Evolutionary conservation across 2,888 invertebrate genomes (phyloP), one percentile per base, ranked within the genome.

Genomic region (Spilosoma lubricipeda): DNA sequence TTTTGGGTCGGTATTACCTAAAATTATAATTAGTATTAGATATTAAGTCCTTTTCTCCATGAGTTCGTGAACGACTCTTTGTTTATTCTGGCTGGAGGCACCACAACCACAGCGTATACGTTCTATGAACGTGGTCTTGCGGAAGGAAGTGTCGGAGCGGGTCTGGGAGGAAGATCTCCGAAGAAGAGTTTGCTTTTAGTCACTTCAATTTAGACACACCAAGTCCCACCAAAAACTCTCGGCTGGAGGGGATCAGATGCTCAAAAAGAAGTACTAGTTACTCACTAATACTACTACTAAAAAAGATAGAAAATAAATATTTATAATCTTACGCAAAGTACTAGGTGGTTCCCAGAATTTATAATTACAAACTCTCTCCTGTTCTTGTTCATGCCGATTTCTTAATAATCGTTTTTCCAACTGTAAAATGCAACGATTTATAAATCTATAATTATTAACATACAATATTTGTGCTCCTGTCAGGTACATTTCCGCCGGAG

Each of bases 291-390:
- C n/a, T n/a, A n/a, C n/a, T n/a, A n/a, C n/a, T n/a, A n/a, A n/a
- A n/a, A n/a, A n/a, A n/a, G n/a, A n/a, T n/a, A n/a, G n/a, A n/a
- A n/a, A n/a, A n/a, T n/a, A n/a, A n/a, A n/a, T 30, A 30, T 30
- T 42, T 15, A 39, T 5, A 8, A 71, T 88, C 93, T 90, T 82
- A 94, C 95, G 92, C 73, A 94, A 87, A 7, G 92, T 88, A 82
- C 89, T 91, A 0, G 95, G 95, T 20, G 95, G 90, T 82, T 93
- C 93, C 95, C 95, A 95, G 86, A 95, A 95, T 80, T 94, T 94
- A 78, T 94, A 94, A 77, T 81, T 90, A 78, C 94, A 94, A 36
- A 89, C 73, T 80, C 93, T 88, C 82, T 92, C 93, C 7, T 52
- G 27, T 75, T 81, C 74, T 74, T 81, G 88, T 85, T 74, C 89